Evolutionary conservation across 1,140 invertebrate genomes (phyloP), one percentile per base, ranked within the genome.

Genomic region (Temnothorax longispinosus): DNA sequence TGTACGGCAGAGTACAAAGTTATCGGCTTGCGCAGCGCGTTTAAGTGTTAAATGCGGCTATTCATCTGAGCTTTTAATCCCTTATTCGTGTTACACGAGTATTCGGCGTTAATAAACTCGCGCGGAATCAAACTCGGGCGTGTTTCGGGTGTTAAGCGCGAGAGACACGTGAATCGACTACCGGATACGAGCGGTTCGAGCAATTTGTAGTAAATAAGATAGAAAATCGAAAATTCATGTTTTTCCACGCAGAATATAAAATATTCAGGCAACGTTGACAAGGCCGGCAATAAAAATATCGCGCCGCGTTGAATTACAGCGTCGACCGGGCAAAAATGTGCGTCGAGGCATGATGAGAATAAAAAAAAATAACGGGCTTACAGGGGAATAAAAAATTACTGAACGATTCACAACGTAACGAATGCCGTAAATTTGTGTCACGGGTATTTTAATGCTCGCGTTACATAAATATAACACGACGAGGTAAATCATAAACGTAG

Each of bases 151-250:
- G 52, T 72, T 56, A 52, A 32, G 6, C 3, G 47, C 15, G 15
- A n/a, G 21, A n/a, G 21, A 74, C 80, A 74, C 80, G 69, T 50
- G 54, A 62, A 38, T 60, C 80, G 44, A 84, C 27, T 74, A 11
- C 3, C 47, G 50, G 50, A 81, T 21, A 21, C 18, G 60, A 54
- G 18, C 35, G 32, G 32, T 11, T 18, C 44, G 35, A 27, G 38
- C 41, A 41, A 74, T 84, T 62, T 38, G 0, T 18, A 58, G 32
- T 62, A 50, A 84, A 75, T 75, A 84, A 75, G 21, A n/a, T 69
- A 6, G 54, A 38, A 8, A 18, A 44, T 38, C 41, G 32, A 41
- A 60, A 35, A 72, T 44, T 74, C 38, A 58, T 50, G 38, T 62
- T 62, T 27, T 60, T 18, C 52, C 41, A 3, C 11, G 18, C 41